Base-by-base conservation (phyloP, 2,113 vertebrate species). In the Notothenia coriiceps region DNA sequence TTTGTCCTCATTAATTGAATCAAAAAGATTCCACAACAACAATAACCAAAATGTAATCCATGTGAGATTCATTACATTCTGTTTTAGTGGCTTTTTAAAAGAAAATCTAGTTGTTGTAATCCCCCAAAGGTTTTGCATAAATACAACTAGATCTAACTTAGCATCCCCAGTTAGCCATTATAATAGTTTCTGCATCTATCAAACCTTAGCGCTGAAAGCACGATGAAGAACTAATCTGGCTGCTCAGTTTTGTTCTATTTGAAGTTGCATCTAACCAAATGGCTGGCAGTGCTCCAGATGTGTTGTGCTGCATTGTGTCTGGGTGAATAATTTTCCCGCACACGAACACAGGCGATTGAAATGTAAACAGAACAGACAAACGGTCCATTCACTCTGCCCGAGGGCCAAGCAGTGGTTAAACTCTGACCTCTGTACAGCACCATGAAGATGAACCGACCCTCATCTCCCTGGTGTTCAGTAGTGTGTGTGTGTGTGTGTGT, bases 351-450 rank as follows among this genome's bases (percentile, higher is more conserved):
- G 13, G 67, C 54, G 46, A 51, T 69, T 70, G 47, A 63, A 56
- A 65, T 61, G 57, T 79, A 77, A 52, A 84, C 69, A 51, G 60
- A 80, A 49, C 64, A 84, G 74, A 90, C 77, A 90, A 79, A 84
- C 4, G 13, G 50, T 51, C 55, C 76, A 82, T 87, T 91, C 74
- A 80, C 50, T 80, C 70, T 70, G 65, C 35, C 62, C 63, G 22
- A 44, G 22, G 44, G 35, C 67, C 46, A 70, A 70, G 69, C 73
- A 20, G 18, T 44, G 35, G 40, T 60, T 35, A 20, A 62, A 61
- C 57, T 63, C 68, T 40, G 61, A 78, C 71, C 67, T 72, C 59
- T 76, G 49, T 43, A 29, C 6, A 10, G 67, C 73, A 70, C 71
- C 70, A 40, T 74, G 71, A 83, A 66, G 55, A 77, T 29, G 57